Conservation (phyloP, 2,113 vertebrate genomes). For the Turnix velox region DNA sequence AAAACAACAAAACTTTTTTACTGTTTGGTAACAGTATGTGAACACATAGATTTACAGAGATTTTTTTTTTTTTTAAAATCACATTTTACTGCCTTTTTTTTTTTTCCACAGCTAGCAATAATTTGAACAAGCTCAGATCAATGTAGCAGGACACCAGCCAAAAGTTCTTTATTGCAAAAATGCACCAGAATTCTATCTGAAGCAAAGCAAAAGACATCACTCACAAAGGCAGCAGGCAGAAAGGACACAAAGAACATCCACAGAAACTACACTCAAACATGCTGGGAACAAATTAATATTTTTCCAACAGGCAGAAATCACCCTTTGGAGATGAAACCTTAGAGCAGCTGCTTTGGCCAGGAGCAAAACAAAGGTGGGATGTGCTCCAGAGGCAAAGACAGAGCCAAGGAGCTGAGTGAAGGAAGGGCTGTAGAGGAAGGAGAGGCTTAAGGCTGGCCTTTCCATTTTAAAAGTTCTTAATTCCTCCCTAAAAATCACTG, state of each 20-base stretch:
- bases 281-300: not conserved
- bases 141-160: not conserved
- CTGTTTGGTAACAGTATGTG: not conserved
- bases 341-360: not conserved
- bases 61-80: not conserved
- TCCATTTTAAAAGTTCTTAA: not conserved
- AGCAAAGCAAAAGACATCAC: not conserved
- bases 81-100: accelerated
- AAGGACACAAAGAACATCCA: not conserved
- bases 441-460: not conserved
- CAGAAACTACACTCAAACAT: not conserved
- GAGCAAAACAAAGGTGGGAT: not conserved
- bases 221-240: not conserved
- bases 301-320: not conserved
- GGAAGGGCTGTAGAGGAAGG: no score
- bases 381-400: no score
- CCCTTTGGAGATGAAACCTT: not conserved
- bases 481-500: not conserved
- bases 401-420: accelerated
- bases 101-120: not conserved
- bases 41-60: no score
- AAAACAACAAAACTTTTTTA: accelerated
- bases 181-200: not conserved
- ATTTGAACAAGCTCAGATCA: accelerated
- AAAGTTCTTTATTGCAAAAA: not conserved